Base-by-base conservation (phyloP, 2,113 vertebrate species). In the Haemorhous mexicanus region DNA sequence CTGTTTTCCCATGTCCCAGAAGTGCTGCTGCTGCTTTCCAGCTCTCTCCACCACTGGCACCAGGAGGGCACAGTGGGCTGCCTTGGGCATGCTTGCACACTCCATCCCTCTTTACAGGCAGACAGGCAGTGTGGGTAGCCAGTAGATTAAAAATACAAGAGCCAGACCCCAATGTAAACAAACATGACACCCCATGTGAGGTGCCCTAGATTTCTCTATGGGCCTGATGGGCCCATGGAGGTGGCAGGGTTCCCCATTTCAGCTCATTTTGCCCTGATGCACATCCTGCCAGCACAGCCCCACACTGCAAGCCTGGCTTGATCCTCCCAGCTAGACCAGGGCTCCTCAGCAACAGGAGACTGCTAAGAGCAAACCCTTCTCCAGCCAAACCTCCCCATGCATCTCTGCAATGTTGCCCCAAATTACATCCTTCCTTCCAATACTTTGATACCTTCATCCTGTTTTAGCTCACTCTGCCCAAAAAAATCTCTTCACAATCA, bases 171-270 rank as follows among this genome's bases (percentile, higher is more conserved):
- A 7, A 19, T 18, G 41, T 62, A 74, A 78, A 7, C 16, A 56
- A 68, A 43, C 13, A 11, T 2, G 12, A 59, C 33, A 23, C 14
- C 16, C 35, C 17, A 1, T 0, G 0, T 21, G 30, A 49, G 35
- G 27, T 63, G 7, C 14, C 26, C 33, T 3, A 1, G 21, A 20
- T 59, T 87, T 82, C 67, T 55, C 21, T 19, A 6, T 0, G 4
- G n/a, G 16, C 6, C 2, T 13, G 30, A 21, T 30, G 21, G 9
- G 37, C 64, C 67, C 49, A 22, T 27, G 11, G 28, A 84, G 19
- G 30, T 8, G 3, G 13, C 3, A 4, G 5, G 2, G 10, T 9
- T 27, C 37, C 32, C 56, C 5, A 0, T 46, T 62, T 84, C 46
- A 16, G 16, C 9, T 62, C 9, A 0, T 41, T 80, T 47, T 72